Percentiles rank a stretch among this genome's conserved stretches.
These are phyloP conservation scores for Muscicapa adusta DNA, from an alignment of 2,113 vertebrate species.

Conservation along the genomic window DNA sequence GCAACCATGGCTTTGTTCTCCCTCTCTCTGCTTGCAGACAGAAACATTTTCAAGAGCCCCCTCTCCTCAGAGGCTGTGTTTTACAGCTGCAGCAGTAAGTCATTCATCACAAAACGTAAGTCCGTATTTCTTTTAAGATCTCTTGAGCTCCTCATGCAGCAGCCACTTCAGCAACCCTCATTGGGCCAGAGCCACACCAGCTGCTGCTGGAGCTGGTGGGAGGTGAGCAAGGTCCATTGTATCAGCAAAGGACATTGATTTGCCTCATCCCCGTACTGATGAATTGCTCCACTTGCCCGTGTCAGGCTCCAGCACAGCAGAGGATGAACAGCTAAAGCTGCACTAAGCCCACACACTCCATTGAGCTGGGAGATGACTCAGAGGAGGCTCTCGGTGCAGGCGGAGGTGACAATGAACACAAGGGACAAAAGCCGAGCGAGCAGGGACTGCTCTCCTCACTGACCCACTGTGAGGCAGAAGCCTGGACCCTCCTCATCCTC, in stretches of 20 bases:
- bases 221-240: background rate
- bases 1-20: background rate
- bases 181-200: background rate
- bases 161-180: background rate
- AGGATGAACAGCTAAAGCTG: slow-evolving; percentile 13
- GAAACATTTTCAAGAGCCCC: background rate
- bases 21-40: background rate
- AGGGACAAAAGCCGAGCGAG: background rate
- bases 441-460: background rate
- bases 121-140: background rate
- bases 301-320: slow-evolving; percentile 7
- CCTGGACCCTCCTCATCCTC: background rate
- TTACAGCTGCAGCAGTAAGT: background rate
- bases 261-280: background rate
- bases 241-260: background rate
- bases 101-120: background rate
- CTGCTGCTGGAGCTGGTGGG: background rate
- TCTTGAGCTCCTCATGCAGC: slow-evolving; percentile 1
- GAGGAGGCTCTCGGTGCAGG: background rate
- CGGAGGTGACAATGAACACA: background rate
- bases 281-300: background rate
- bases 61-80: background rate
- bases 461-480: background rate
- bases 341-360: slow-evolving; percentile 38
- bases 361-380: slow-evolving; percentile 31